Conservation (phyloP, 2,888 invertebrate species). For the Spilosoma lubricipeda region DNA sequence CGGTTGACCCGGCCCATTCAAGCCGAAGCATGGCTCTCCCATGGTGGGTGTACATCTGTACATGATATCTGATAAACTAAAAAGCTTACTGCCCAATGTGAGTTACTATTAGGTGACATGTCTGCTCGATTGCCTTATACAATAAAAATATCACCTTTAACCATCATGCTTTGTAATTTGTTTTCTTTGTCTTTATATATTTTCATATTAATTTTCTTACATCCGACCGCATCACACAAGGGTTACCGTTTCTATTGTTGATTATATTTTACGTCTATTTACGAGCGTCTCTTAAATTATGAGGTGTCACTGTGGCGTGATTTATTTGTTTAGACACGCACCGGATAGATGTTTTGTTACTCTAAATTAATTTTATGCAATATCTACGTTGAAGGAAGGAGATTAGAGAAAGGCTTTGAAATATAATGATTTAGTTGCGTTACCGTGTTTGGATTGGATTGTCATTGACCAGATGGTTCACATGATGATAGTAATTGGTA, state of each 20-base stretch:
- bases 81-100: no score
- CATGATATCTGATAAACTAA: no score
- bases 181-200: neutral
- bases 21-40: no score
- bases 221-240: slow-evolving; percentile 33
- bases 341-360: slow-evolving; percentile 23
- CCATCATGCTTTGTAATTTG: neutral
- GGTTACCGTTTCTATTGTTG: slow-evolving; percentile 49
- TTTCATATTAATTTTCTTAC: slow-evolving; percentile 17
- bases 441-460: neutral
- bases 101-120: no score
- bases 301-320: slow-evolving; percentile 47
- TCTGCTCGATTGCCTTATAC: no score
- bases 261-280: slow-evolving; percentile 52
- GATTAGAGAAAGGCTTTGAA: neutral
- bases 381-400: neutral
- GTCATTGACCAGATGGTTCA: no score
- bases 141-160: neutral
- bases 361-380: slow-evolving; percentile 29
- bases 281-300: slow-evolving; percentile 46
- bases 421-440: neutral
- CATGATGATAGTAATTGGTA: no score
- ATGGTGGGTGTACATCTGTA: no score
- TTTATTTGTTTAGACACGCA: slow-evolving; percentile 44
- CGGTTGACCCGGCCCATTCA: no score